Evolutionary conservation across 1,140 invertebrate species (phyloP), one percentile per base, ranked within the genome.

Genomic region (Hylaeus volcanicus): DNA sequence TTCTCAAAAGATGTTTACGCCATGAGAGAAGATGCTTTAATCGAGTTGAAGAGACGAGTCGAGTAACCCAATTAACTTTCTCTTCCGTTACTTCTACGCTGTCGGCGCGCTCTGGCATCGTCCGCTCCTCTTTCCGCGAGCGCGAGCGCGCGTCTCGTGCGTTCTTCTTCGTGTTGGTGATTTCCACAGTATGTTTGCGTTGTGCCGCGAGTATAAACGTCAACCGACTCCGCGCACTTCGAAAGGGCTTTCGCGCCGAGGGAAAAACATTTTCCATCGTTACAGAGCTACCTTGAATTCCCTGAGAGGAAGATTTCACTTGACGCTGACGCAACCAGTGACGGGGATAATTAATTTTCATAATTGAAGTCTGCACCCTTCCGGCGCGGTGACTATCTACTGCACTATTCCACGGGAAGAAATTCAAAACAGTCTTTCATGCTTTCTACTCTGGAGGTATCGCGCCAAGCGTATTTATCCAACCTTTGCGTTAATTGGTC

Each of bases 1-100:
- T 85, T 79, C 83, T 90, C 87, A 88, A 89, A 90, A 90, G 89
- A 90, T 90, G 89, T 91, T 91, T 90, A 90, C 89, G 88, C 82
- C 82, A 73, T 53, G 71, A 86, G 75, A 86, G 75, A 85, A 82
- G 82, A 86, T 80, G 84, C 87, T 90, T 89, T 90, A 91, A 90
- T 90, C 88, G 86, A 91, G 89, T 91, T 90, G 86, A 90, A 89
- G 87, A 90, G 88, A 88, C 84, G 86, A 89, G 86, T 88, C 79
- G 82, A 89, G 86, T 91, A 90, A 89, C 87, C 86, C 85, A 90
- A 90, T 89, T 88, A 89, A 86, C 82, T 89, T 66, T 86, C 85
- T 86, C 77, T 86, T 86, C 85, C 76, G 85, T 83, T 86, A 86
- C 85, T 86, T 82, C 76, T 61, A 80, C 60, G 75, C 72, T 78